phyloP scores from a whole-genome alignment of 2,888 invertebrate genomes.

The Patella ulyssiponensis region DNA sequence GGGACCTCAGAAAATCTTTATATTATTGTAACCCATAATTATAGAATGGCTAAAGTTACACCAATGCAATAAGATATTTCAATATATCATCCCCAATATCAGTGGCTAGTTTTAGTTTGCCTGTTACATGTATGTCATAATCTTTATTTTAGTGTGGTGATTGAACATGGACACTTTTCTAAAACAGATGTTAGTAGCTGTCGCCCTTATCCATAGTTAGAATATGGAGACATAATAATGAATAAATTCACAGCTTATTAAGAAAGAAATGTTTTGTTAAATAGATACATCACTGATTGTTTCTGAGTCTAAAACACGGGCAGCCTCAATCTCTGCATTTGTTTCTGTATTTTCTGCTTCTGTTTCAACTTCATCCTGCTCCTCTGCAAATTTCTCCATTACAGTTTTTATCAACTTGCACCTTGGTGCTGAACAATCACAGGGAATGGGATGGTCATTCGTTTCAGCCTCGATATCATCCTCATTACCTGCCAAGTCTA shows the following conservation, averaged over 20 bases:
- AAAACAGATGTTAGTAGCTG: too few species aligned
- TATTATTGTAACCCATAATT: too few species aligned
- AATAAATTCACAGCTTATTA: neutral
- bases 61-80: too few species aligned
- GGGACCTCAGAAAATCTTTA: too few species aligned
- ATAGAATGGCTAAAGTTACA: too few species aligned
- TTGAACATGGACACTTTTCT: too few species aligned
- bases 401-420: conserved; percentile 59
- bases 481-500: conserved; percentile 49
- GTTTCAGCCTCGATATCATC: conserved; percentile 40
- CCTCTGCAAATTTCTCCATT: conserved; percentile 61
- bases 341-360: conserved; percentile 55
- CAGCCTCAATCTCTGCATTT: conserved; percentile 47
- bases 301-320: conserved; percentile 30
- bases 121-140: too few species aligned
- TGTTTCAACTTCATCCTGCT: conserved; percentile 54
- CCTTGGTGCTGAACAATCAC: conserved; percentile 55
- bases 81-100: too few species aligned
- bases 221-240: too few species aligned
- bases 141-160: too few species aligned
- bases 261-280: neutral
- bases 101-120: too few species aligned
- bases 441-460: conserved; percentile 59
- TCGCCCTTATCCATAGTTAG: too few species aligned
- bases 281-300: conserved; percentile 12